Conservation (phyloP, 2,113 vertebrate genomes). For the Tenebrosternarchus preto region DNA sequence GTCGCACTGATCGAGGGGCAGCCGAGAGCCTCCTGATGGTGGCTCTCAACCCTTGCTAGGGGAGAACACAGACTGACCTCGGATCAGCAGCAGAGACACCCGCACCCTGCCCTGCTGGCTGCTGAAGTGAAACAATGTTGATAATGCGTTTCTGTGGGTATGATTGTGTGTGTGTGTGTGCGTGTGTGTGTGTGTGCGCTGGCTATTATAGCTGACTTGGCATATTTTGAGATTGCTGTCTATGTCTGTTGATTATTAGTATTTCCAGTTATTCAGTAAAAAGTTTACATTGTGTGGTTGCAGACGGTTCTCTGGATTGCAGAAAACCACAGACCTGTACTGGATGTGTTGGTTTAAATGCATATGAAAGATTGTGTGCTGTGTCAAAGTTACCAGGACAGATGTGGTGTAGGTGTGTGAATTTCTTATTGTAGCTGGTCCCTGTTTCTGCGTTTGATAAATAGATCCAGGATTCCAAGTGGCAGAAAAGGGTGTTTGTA, state of each 20-base stretch:
- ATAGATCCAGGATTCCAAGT: constrained; percentile 1
- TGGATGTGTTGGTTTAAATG: background rate
- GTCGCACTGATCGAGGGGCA: constrained; percentile 24
- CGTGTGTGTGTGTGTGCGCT: background rate
- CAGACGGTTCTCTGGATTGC: background rate
- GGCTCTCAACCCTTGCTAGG: no score
- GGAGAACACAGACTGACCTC: constrained; percentile 1
- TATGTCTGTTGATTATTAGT: background rate
- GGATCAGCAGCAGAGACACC: background rate
- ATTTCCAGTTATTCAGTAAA: background rate
- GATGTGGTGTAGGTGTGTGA: constrained; percentile 11
- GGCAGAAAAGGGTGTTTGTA: background rate
- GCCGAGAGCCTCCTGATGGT: background rate
- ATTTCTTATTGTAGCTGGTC: constrained; percentile 20
- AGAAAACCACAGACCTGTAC: background rate
- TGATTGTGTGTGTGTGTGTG: background rate
- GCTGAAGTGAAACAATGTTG: background rate
- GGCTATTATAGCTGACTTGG: background rate
- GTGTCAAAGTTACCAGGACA: constrained; percentile 3
- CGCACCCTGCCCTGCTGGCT: background rate
- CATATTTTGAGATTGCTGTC: background rate
- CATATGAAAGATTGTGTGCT: constrained; percentile 20
- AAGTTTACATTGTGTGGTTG: background rate
- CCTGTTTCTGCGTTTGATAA: background rate
- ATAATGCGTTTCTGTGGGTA: background rate